Evolutionary conservation across 2,888 invertebrate species (phyloP).

Genomic region (Melipona beecheii): DNA sequence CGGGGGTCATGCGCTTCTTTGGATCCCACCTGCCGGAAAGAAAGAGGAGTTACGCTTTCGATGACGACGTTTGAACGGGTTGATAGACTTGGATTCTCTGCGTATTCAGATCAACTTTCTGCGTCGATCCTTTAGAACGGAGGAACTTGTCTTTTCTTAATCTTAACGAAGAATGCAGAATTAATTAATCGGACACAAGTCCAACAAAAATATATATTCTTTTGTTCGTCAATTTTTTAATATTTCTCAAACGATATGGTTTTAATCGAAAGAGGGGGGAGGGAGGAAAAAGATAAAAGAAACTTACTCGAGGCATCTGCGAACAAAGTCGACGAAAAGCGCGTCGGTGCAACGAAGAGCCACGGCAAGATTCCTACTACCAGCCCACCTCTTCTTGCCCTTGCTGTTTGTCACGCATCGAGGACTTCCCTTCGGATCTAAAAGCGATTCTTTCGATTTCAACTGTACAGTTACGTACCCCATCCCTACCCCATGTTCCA

Average conservation of each 20-base stretch:
- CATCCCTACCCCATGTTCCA: not conserved
- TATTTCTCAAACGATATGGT: not conserved
- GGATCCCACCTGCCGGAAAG: conserved; percentile 92
- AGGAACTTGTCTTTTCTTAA: not conserved
- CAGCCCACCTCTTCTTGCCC: conserved; percentile 95
- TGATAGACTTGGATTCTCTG: not conserved
- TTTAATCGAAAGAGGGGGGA: no score
- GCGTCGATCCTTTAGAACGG: not conserved
- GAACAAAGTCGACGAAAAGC: conserved; percentile 95
- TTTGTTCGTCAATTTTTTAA: not conserved
- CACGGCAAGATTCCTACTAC: conserved; percentile 91
- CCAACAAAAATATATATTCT: not conserved
- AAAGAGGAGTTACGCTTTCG: not conserved
- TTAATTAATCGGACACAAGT: not conserved
- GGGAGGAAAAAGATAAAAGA: no score
- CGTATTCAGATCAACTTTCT: not conserved
- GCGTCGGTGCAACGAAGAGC: conserved; percentile 94
- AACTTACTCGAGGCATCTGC: conserved; percentile 94
- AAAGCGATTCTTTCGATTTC: conserved; percentile 42
- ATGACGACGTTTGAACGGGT: not conserved
- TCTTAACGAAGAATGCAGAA: not conserved
- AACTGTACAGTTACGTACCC: conserved; percentile 7
- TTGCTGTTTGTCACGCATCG: conserved; percentile 96
- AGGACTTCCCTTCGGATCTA: conserved; percentile 90
- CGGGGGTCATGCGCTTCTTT: conserved; percentile 94